Evolutionary conservation across 2,888 invertebrate species (phyloP), one percentile per base, ranked within the genome.

Genomic region (Belgica antarctica): DNA sequence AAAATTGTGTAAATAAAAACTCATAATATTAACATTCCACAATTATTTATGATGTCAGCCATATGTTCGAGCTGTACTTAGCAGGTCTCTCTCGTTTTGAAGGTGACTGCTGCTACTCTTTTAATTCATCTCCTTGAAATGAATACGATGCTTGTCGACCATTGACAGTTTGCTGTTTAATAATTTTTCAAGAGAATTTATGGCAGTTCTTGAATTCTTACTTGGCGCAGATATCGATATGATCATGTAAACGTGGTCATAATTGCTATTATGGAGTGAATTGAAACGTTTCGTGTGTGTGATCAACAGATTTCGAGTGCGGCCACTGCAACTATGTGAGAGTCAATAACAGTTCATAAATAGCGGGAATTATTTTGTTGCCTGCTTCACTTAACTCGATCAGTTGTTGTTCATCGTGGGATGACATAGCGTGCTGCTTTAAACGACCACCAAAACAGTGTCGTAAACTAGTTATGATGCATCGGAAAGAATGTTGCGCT

Each of bases 41-140:
- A 70, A 70, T 70, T 61, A 70, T 61, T 61, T 70, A 70, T 70
- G 59, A 70, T 70, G 70, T 70, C 70, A 70, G 41, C 61, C 61
- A 70, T 36, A 61, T 70, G 70, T 69, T 69, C 57, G 15, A 15
- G n/a, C 15, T 31, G 10, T 41, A 15, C 41, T 15, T 41, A n/a
- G 4, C 15, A 41, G 41, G 41, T 41, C 41, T 41, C 41, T 41
- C 41, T 41, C 41, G 41, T 41, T 41, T n/a, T 41, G 41, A 41
- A 41, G 41, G 41, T 41, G 41, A n/a, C 10, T 41, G 41, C 3
- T n/a, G 41, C 41, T 4, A 15, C n/a, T 12, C n/a, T 41, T 41
- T 34, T 41, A n/a, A 41, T 57, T 57, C 57, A 19, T 41, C 41
- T 15, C n/a, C n/a, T n/a, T n/a, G n/a, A n/a, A 41, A 41, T 41